A percentile compares a stretch with the other conserved stretches of the same genome.
Evolutionary conservation across 2,797 vertebrate species (phyloP).

Genomic region (Arrhamphus sclerolepis): DNA sequence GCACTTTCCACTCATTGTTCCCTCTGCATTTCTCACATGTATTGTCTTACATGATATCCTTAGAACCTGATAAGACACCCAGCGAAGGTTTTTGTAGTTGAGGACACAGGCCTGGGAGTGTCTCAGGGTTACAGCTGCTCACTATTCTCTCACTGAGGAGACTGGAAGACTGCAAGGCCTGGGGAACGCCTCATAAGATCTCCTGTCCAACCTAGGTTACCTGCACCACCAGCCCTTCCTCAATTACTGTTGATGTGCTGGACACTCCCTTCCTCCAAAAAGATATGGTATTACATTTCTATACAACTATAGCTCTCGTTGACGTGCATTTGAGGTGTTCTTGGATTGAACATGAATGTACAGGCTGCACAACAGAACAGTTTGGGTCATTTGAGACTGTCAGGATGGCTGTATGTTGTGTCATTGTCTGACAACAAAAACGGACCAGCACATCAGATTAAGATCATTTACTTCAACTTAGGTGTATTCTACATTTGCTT

Average conservation of each 20-base stretch:
- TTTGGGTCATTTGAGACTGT: slow-evolving; percentile 40
- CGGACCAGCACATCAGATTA: slow-evolving; percentile 19
- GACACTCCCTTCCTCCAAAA: slow-evolving; percentile 68
- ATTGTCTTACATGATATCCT: slow-evolving; percentile 83
- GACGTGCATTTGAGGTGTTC: slow-evolving; percentile 65
- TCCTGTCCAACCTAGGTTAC: slow-evolving; percentile 64
- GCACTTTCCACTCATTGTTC: slow-evolving; percentile 76
- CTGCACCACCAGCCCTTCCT: slow-evolving; percentile 55
- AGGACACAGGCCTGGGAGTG: slow-evolving; percentile 79
- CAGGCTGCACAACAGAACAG: slow-evolving; percentile 39
- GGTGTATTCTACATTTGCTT: slow-evolving; percentile 13
- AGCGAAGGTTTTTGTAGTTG: slow-evolving; percentile 65
- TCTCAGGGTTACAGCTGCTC: slow-evolving; percentile 77
- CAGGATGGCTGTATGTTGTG: too few relatives aligned
- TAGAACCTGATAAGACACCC: slow-evolving; percentile 79
- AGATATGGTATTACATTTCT: slow-evolving; percentile 75
- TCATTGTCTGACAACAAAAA: not conserved
- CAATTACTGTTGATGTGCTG: slow-evolving; percentile 51
- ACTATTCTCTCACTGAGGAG: slow-evolving; percentile 72
- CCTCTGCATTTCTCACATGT: slow-evolving; percentile 82
- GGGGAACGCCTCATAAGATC: slow-evolving; percentile 70
- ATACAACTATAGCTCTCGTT: slow-evolving; percentile 65
- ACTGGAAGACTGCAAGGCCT: slow-evolving; percentile 53
- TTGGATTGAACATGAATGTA: slow-evolving; percentile 18
- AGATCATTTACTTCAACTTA: slow-evolving; percentile 19